Base-by-base conservation (phyloP, 2,888 invertebrate species). In the Pollenia angustigena region DNA sequence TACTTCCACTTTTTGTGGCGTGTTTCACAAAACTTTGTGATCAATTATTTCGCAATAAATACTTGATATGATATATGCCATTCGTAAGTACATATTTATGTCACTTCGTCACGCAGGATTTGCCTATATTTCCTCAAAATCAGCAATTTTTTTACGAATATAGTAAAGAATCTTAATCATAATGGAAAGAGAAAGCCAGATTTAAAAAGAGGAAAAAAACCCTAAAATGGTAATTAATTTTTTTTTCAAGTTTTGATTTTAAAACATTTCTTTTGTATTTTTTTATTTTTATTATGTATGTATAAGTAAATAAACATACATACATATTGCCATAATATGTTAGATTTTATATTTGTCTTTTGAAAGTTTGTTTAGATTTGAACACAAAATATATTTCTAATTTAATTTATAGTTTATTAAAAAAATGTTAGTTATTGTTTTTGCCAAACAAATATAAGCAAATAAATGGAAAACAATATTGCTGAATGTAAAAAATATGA, bases 341-440 rank as follows among this genome's bases (percentile, higher is more conserved):
- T 56, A 56, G 44, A 52, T 40, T 82, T 66, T 69, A 23, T 71
- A 69, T 82, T 82, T 84, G 52, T 18, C 11, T 32, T 23, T 69
- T 11, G 9, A 44, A 52, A 56, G 66, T 82, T 82, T 82, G 56
- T 32, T 54, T 75, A 69, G 60, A 58, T 32, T 72, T 60, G 64
- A 16, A 10, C n/a, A 64, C 16, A 72, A 71, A 64, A 68, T 60
- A 60, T 50, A 79, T 72, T 78, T 78, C 23, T 68, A 74, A 79
- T 72, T 74, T 44, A 74, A 68, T 84, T 72, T 66, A 54, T 72
- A 79, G 72, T 84, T 68, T 66, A 32, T 32, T 32, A 72, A 12
- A 8, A 72, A 81, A 66, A 42, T 56, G 7, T 32, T 18, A 74
- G 32, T 18, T 56, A 74, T 14, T 78, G 40, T 58, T 48, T 66